Conservation (phyloP, 2,113 vertebrate species). For the Pelvicachromis taeniatus region DNA sequence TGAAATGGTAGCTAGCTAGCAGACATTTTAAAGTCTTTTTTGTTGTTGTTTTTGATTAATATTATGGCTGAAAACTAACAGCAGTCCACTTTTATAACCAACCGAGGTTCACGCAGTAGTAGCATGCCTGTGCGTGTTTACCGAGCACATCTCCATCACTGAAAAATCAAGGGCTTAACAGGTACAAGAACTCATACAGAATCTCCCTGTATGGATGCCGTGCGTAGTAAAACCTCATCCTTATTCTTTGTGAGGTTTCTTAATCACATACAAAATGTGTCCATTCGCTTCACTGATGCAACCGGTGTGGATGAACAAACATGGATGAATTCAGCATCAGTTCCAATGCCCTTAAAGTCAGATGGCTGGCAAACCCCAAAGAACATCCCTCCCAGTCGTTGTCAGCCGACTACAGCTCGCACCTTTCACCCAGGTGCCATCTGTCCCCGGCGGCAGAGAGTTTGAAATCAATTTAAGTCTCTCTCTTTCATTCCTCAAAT, state of each 20-base stretch:
- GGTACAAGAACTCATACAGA: slow-evolving; percentile 63
- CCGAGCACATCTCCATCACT: slow-evolving; percentile 45
- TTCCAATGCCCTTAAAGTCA: slow-evolving; percentile 28
- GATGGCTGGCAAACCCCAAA: slow-evolving; percentile 29
- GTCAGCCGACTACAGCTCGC: slow-evolving; percentile 17
- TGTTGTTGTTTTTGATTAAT: background rate
- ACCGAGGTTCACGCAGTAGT: slow-evolving; percentile 40
- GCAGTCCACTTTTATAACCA: slow-evolving; percentile 26
- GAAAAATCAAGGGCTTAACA: slow-evolving; percentile 72
- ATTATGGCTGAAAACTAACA: slow-evolving; percentile 16
- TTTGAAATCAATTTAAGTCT: background rate
- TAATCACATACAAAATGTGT: background rate
- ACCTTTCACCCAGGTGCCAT: slow-evolving; percentile 26
- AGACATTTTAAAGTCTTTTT: slow-evolving; percentile 32
- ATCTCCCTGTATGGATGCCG: background rate
- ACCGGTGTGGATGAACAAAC: slow-evolving; percentile 2
- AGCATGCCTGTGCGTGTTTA: slow-evolving; percentile 65
- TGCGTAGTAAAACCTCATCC: background rate
- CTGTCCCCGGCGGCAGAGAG: background rate
- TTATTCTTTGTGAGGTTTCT: background rate
- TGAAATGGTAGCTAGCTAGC: slow-evolving; percentile 29
- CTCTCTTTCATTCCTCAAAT: slow-evolving; percentile 1
- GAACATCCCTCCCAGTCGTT: slow-evolving; percentile 9
- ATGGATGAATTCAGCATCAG: background rate
- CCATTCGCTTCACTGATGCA: slow-evolving; percentile 4